phyloP scores from a whole-genome alignment of 2,113 vertebrate genomes.

The Tricholaema leucomelas region DNA sequence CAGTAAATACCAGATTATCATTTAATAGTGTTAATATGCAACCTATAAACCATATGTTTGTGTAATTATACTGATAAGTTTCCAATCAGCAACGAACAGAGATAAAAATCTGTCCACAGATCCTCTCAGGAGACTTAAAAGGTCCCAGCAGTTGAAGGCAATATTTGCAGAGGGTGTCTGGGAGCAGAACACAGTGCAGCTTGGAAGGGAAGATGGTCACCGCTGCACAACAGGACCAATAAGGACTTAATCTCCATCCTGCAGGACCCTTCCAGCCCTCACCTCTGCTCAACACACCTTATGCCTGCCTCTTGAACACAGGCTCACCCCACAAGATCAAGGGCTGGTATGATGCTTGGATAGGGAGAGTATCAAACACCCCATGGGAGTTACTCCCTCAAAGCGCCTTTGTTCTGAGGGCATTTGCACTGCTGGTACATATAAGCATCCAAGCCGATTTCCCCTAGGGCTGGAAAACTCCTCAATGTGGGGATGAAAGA shows the following conservation, averaged over 20 bases:
- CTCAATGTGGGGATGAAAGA: not conserved
- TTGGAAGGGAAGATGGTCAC: not conserved
- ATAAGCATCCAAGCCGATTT: not conserved
- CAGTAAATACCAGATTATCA: constrained; percentile 11
- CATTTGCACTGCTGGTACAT: not conserved
- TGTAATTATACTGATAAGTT: constrained; percentile 10
- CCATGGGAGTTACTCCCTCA: not conserved
- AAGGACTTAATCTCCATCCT: not conserved
- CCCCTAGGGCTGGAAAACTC: not conserved
- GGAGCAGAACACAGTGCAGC: not conserved
- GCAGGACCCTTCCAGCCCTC: not conserved
- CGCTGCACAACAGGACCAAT: not conserved
- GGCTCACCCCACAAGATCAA: not conserved
- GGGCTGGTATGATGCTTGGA: fast-evolving
- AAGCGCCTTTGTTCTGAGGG: not conserved
- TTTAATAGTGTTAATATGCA: not conserved
- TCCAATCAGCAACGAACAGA: not conserved
- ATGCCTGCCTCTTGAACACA: not conserved
- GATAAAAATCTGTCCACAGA: not conserved
- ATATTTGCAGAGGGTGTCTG: not conserved
- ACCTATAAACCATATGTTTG: not conserved
- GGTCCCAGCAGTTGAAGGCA: not conserved
- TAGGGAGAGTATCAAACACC: not conserved
- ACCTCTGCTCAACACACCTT: not conserved
- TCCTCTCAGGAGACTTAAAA: not conserved